A percentile compares a stretch with the other conserved stretches of the same genome.
Conservation (phyloP, 2,888 invertebrate genomes). For the Synergus itoensis region DNA sequence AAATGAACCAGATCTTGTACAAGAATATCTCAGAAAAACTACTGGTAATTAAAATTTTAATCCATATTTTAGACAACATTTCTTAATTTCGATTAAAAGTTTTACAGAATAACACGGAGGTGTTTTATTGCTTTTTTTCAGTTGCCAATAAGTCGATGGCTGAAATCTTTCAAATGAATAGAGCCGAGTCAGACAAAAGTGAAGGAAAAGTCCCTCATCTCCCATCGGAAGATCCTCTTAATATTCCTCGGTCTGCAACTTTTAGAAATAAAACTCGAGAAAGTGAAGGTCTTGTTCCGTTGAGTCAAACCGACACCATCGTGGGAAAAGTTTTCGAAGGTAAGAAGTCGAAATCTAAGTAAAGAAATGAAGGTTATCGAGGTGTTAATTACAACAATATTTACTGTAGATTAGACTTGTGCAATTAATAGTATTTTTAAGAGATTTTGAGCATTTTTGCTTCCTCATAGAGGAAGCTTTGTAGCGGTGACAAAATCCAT, state of each 20-base stretch:
- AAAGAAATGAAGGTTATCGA: too few relatives aligned
- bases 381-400: too few relatives aligned
- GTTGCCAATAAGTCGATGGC: constrained; percentile 19
- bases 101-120: constrained; percentile 47
- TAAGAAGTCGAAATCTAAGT: constrained; percentile 39
- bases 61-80: neutral
- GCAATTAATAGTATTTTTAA: too few relatives aligned
- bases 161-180: constrained; percentile 1
- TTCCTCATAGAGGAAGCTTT: too few relatives aligned
- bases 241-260: neutral
- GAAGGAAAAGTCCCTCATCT: neutral
- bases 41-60: constrained; percentile 34
- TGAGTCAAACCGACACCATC: constrained; percentile 63
- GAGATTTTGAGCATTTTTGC: too few relatives aligned
- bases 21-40: constrained; percentile 68
- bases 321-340: constrained; percentile 65
- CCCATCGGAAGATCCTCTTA: neutral
- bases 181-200: neutral
- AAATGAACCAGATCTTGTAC: constrained; percentile 65
- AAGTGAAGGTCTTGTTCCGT: constrained; percentile 63
- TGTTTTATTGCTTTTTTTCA: constrained; percentile 49
- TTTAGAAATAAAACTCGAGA: constrained; percentile 51
- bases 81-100: neutral
- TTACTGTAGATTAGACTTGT: too few relatives aligned
- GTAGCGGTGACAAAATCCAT: too few relatives aligned